Evolutionary conservation across 2,888 invertebrate species (phyloP), one percentile per base, ranked within the genome.

Genomic region (Onchidella celtica): DNA sequence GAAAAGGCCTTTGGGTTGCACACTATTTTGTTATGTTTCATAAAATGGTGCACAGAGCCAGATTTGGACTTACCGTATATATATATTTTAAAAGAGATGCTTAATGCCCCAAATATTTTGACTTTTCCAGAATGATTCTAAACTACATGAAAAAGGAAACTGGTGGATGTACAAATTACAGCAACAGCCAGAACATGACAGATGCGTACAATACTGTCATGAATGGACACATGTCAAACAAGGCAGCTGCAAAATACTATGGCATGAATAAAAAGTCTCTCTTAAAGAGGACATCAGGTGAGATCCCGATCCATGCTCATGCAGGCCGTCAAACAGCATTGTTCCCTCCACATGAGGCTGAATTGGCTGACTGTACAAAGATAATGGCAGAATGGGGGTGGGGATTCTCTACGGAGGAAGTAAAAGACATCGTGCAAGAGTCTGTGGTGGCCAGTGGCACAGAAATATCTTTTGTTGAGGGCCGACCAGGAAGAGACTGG

Each of bases 351-450:
- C 59, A 57, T 57, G 70, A 78, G 61, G 59, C n/a, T 47, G 78
- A 78, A 65, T 34, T 80, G 29, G 73, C 55, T 65, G 47, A 74
- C n/a, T 80, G 74, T 66, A 63, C 74, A 40, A 73, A 74, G 38
- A 55, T 75, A 9, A 63, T 80, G 80, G 72, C 79, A 40, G 79
- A 73, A 17, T 79, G 79, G 79, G 79, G 80, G 4, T 80, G 36
- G 24, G 75, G 74, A 17, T 80, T 75, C 59, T 34, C 34, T 40
- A 34, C 27, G 6, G 81, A 69, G 66, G 76, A 81, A 72, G 65
- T 79, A 9, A 63, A 61, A 36, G 73, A 79, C 32, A 73, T 79
- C 47, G 79, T 79, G 2, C 27, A 73, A 47, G 72, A 79, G 4
- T 79, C 40, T 73, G 73, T 79, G 38, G 38, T 21, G 3, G 21